Evolutionary conservation across 2,888 invertebrate species (phyloP), one percentile per base, ranked within the genome.

Genomic region (Ochropacha duplaris): DNA sequence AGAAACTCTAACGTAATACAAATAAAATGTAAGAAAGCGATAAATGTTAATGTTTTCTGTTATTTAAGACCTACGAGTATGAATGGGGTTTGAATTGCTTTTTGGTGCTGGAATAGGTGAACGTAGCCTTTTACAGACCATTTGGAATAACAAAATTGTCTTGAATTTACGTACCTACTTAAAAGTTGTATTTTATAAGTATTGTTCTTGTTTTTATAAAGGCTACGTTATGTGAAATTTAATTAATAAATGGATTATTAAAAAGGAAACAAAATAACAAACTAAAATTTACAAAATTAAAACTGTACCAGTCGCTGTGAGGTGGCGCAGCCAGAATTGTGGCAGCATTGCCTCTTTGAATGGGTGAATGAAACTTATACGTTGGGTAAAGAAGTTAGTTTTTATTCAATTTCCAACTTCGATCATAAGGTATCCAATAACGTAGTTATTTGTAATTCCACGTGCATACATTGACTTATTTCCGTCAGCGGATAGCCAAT

Each of bases 401-500:
- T n/a, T n/a, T n/a, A n/a, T n/a, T n/a, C n/a, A n/a, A n/a, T n/a
- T n/a, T n/a, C n/a, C n/a, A n/a, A n/a, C n/a, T n/a, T n/a, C n/a
- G n/a, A n/a, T n/a, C n/a, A n/a, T n/a, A n/a, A n/a, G n/a, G n/a
- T n/a, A n/a, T n/a, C n/a, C n/a, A n/a, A n/a, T n/a, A n/a, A n/a
- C n/a, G n/a, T n/a, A n/a, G 62, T 64, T 61, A 74, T 72, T 69
- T 60, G 56, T 57, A 61, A 78, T 78, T 72, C 68, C 66, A 72
- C 66, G 68, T 69, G 76, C 67, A 75, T 65, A 71, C 57, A 57
- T 62, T 61, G 68, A 69, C 67, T 76, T 80, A 79, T 79, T 79
- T 79, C 78, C 79, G 74, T 70, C 78, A 71, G 71, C 78, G 74
- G 62, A 59, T 67, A 62, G 50, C 69, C 69, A 72, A 72, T 76